Conservation (phyloP, 2,888 invertebrate genomes). For the Poecilobothrus nobilitatus region DNA sequence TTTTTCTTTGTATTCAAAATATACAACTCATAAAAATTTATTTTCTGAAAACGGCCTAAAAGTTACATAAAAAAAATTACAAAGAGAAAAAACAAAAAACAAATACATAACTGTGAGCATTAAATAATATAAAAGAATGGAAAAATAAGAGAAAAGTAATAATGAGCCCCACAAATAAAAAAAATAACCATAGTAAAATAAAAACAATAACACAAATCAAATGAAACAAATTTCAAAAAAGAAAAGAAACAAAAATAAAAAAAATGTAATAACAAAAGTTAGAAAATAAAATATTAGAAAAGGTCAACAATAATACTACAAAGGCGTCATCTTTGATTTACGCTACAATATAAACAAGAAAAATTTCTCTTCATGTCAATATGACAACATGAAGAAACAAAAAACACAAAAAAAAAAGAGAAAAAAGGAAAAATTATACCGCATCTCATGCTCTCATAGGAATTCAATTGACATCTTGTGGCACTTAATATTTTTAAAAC, state of each 20-base stretch:
- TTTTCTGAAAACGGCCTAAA: conserved; percentile 1
- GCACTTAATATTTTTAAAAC: not conserved
- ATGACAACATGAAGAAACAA: not conserved
- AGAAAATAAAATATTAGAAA: not conserved
- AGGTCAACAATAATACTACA: not conserved
- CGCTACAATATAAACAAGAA: not conserved
- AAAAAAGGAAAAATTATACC: too few relatives aligned
- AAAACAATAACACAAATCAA: not conserved
- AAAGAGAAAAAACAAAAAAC: not conserved
- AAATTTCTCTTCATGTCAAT: not conserved
- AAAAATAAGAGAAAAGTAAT: not conserved
- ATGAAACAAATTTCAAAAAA: not conserved
- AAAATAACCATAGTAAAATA: not conserved
- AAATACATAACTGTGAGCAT: not conserved
- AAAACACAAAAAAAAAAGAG: too few relatives aligned
- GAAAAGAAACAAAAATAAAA: not conserved
- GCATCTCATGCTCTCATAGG: not conserved
- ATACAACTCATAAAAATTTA: not conserved
- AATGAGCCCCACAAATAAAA: not conserved
- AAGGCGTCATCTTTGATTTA: conserved; percentile 4
- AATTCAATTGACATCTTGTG: not conserved
- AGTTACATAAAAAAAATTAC: not conserved
- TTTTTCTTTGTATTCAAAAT: not conserved
- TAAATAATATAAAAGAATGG: too few relatives aligned
- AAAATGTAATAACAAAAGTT: not conserved